Percentiles rank a stretch among this genome's conserved stretches.
These are phyloP conservation scores for Dipodomys stephensi DNA, from an alignment of 2,113 vertebrate genomes.

Conservation along the genomic window DNA sequence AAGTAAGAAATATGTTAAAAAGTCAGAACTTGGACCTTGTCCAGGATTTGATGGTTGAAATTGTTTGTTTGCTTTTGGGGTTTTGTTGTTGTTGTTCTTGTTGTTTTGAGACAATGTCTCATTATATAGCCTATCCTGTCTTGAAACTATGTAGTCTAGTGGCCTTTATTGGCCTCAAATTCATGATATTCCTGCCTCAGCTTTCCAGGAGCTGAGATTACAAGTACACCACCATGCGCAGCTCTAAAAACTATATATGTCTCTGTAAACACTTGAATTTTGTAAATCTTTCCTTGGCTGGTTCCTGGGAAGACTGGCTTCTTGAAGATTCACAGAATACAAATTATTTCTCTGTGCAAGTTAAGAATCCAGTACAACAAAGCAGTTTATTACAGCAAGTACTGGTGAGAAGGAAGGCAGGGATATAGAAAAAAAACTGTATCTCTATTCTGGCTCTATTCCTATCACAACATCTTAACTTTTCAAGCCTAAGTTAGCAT, in stretches of 20 bases:
- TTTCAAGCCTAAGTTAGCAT: background rate
- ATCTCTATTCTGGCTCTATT: background rate
- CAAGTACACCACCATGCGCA: too few species aligned
- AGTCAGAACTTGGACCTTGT: background rate
- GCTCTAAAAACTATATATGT: too few species aligned
- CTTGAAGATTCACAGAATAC: background rate
- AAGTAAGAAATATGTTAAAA: too few species aligned
- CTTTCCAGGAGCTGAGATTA: too few species aligned
- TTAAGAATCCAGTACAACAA: background rate
- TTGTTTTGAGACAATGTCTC: too few species aligned
- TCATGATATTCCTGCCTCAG: too few species aligned
- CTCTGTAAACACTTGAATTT: background rate
- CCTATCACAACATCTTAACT: background rate
- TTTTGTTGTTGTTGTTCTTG: too few species aligned
- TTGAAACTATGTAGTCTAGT: too few species aligned
- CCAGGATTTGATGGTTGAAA: background rate
- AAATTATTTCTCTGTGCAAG: background rate
- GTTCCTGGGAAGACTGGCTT: background rate
- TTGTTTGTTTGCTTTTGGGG: background rate
- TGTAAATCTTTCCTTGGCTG: background rate
- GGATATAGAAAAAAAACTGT: too few species aligned
- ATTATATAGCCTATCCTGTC: too few species aligned
- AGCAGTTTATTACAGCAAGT: background rate
- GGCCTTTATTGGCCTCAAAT: too few species aligned
- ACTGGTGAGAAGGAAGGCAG: background rate